phyloP scores from a whole-genome alignment of 2,888 invertebrate species.

The Platycheirus albimanus region DNA sequence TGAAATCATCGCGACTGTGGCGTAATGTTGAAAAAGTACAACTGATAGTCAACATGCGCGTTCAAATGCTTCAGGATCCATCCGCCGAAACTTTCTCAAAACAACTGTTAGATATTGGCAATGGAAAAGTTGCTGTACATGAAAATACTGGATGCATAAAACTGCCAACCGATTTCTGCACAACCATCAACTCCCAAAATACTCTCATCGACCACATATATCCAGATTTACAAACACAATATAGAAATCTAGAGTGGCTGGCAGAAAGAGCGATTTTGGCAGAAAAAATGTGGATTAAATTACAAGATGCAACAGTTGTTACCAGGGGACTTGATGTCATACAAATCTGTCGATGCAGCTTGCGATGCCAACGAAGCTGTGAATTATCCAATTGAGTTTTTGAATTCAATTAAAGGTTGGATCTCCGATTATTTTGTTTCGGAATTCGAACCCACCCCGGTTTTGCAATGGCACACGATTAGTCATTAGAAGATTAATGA shows the following conservation, averaged over 20 bases:
- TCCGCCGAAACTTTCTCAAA: neutral
- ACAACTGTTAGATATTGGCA: neutral
- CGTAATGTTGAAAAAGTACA: too few relatives aligned
- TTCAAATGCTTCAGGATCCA: constrained; percentile 6
- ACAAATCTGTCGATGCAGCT: neutral
- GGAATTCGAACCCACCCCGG: neutral
- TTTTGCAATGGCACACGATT: too few relatives aligned
- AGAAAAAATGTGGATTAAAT: neutral
- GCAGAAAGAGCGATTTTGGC: constrained; percentile 4
- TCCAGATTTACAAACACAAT: neutral
- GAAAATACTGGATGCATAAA: neutral
- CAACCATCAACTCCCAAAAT: neutral
- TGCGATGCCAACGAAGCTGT: constrained; percentile 1
- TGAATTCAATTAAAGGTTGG: constrained; percentile 9
- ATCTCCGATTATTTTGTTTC: constrained; percentile 20
- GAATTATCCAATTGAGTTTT: constrained; percentile 24
- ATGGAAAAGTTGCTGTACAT: neutral
- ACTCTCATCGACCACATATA: neutral
- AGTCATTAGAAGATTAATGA: neutral
- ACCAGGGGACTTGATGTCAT: neutral
- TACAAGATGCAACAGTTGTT: neutral
- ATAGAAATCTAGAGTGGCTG: neutral
- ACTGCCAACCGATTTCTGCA: neutral
- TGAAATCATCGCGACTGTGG: too few relatives aligned
- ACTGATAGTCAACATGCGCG: neutral